A percentile compares a stretch with the other conserved stretches of the same genome.
phyloP scores from a whole-genome alignment of 2,888 invertebrate genomes.

The Agonopterix arenella region DNA sequence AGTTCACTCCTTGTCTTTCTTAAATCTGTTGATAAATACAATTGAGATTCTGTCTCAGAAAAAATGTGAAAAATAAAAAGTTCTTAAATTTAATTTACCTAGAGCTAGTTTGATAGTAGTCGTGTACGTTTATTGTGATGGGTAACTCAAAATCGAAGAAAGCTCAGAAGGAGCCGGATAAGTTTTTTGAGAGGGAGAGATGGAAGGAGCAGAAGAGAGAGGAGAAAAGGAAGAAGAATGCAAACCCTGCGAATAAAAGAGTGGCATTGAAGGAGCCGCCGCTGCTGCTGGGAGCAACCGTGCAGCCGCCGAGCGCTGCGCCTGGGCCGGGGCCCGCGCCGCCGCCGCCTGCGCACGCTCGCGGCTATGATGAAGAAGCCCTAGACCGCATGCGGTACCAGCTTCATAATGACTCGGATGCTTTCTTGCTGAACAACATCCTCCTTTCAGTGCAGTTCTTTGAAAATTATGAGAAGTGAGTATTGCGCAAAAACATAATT shows the following conservation, averaged over 20 bases:
- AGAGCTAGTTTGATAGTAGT: too few relatives aligned
- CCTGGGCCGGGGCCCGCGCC: conserved; percentile 21
- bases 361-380: conserved; percentile 71
- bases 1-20: too few relatives aligned
- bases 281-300: conserved; percentile 24
- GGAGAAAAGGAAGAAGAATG: conserved; percentile 43
- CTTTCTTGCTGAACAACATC: conserved; percentile 86
- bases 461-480: conserved; percentile 86
- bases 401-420: conserved; percentile 78
- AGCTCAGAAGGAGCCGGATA: conserved; percentile 53
- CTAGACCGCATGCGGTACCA: conserved; percentile 76
- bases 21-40: too few relatives aligned
- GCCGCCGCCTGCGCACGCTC: conserved; percentile 41
- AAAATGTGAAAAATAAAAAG: too few relatives aligned
- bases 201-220: conserved; percentile 53
- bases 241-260: conserved; percentile 39
- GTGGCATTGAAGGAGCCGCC: conserved; percentile 36
- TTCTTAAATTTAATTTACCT: too few relatives aligned
- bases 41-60: too few relatives aligned
- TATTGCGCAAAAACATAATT: neutral
- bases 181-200: conserved; percentile 58
- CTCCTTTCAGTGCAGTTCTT: conserved; percentile 87
- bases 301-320: conserved; percentile 23
- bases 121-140: conserved; percentile 29
- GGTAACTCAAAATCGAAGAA: conserved; percentile 63